Conservation (phyloP, 2,888 invertebrate genomes). For the Rhingia rostrata region DNA sequence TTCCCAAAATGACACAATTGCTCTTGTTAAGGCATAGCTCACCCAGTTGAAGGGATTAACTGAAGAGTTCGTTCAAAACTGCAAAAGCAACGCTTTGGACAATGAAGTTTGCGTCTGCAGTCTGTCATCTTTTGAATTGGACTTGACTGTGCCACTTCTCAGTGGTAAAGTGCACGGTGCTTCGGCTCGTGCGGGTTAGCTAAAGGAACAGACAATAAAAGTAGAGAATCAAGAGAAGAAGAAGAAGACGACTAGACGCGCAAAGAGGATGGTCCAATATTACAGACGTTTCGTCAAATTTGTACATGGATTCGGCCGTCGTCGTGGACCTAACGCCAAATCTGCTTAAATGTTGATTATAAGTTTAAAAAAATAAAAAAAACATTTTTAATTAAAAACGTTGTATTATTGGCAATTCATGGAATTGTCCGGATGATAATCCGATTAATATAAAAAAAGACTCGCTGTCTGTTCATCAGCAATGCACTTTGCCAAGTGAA, state of each 20-base stretch:
- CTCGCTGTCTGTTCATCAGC: too few relatives aligned
- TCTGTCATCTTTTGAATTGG: conserved; percentile 88
- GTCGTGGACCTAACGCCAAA: conserved; percentile 98
- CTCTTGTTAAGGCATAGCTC: conserved; percentile 81
- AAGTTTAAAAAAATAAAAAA: conserved; percentile 47
- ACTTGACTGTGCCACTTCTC: conserved; percentile 91
- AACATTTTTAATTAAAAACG: too few relatives aligned
- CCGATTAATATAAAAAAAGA: too few relatives aligned
- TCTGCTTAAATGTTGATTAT: conserved; percentile 83
- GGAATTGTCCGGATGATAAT: too few relatives aligned
- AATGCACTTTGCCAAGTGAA: too few relatives aligned
- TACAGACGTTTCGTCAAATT: conserved; percentile 99
- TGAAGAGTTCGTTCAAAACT: conserved; percentile 88
- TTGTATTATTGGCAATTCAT: too few relatives aligned
- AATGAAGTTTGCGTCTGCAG: conserved; percentile 88
- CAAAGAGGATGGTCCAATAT: conserved; percentile 99
- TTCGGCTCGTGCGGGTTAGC: conserved; percentile 99
- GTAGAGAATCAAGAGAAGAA: conserved; percentile 99
- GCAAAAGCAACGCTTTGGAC: conserved; percentile 86
- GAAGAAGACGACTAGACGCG: conserved; percentile 99
- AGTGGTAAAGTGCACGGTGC: conserved; percentile 99
- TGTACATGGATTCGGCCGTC: conserved; percentile 96
- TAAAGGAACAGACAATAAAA: conserved; percentile 99
- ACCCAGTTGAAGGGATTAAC: conserved; percentile 79
- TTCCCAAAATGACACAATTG: conserved; percentile 81